phyloP scores from a whole-genome alignment of 2,113 vertebrate species.

The Tursiops truncatus region DNA sequence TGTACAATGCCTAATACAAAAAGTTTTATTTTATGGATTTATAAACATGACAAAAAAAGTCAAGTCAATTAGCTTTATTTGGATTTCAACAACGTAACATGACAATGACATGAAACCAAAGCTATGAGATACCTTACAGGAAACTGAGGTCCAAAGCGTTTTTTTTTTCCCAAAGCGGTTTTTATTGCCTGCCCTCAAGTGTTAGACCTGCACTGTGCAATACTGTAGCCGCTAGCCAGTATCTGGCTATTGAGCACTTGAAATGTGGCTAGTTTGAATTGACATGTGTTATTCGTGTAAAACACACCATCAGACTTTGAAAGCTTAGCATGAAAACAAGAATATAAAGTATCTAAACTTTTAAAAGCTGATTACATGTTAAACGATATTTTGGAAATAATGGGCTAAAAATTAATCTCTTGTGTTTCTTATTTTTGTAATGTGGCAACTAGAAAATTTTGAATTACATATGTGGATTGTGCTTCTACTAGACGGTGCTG shows the following conservation, averaged over 20 bases:
- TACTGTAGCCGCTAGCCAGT: neutral
- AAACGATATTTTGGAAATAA: neutral
- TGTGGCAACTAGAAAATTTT: neutral
- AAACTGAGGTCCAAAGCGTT: neutral
- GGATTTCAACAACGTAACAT: slow-evolving; percentile 22
- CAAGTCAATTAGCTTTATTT: slow-evolving; percentile 32
- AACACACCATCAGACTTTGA: neutral
- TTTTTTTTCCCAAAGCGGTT: neutral
- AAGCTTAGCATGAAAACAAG: neutral
- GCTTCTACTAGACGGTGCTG: neutral
- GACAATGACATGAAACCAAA: slow-evolving; percentile 21
- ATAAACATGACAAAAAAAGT: neutral
- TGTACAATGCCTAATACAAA: neutral
- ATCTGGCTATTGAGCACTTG: neutral
- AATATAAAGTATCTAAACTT: neutral
- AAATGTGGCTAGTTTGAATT: neutral
- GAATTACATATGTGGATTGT: neutral
- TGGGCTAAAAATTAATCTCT: neutral
- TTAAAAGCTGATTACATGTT: neutral
- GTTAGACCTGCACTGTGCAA: neutral
- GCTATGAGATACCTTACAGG: neutral
- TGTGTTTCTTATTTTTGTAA: neutral
- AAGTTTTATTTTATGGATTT: neutral
- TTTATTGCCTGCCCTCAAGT: neutral
- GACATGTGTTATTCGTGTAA: neutral